Base-by-base conservation (phyloP, 1,140 invertebrate species). In the Halesus radiatus region DNA sequence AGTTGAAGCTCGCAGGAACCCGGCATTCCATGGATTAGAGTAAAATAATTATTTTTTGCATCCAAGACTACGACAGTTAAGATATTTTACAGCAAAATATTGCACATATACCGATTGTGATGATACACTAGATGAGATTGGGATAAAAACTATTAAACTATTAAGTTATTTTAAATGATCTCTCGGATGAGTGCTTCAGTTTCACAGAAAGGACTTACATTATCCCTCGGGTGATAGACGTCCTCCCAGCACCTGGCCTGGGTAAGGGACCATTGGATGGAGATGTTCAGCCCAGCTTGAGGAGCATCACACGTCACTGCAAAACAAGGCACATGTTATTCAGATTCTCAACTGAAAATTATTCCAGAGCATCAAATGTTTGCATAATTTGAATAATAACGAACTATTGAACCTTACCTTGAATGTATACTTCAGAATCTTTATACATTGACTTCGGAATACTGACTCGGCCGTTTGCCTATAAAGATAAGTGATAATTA, bases 361-460 rank as follows among this genome's bases (percentile, higher is more conserved):
- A 64, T 23, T 22, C 23, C 23, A 5, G 20, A 8, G 0, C 23
- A 22, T 13, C 1, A 16, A 26, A 4, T 72, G 50, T 45, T 45
- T 10, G 8, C 3, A 45, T 45, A 13, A 45, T 45, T 45, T 45
- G 37, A 45, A 45, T 45, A 45, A 2, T 37, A 37, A 45, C 1
- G 10, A 45, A 45, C 37, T n/a, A 54, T 54, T 29, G 3, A 18
- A 22, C 62, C 64, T 85, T 85, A 89, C 88, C 79, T 85, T 85
- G 82, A 20, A 89, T 85, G 78, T 85, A 88, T 18, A 88, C 84
- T 85, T 88, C 84, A 4, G 88, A 85, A 10, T 84, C 86, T 82
- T 87, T 86, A 80, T 84, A 89, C 64, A 89, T 82, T 80, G 86
- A 88, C 81, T 89, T 88, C 23, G 86, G 84, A 52, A 88, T 78